A percentile compares a stretch with the other conserved stretches of the same genome.
phyloP scores from a whole-genome alignment of 2,797 vertebrate species.

The Enteromius trimaculatus region DNA sequence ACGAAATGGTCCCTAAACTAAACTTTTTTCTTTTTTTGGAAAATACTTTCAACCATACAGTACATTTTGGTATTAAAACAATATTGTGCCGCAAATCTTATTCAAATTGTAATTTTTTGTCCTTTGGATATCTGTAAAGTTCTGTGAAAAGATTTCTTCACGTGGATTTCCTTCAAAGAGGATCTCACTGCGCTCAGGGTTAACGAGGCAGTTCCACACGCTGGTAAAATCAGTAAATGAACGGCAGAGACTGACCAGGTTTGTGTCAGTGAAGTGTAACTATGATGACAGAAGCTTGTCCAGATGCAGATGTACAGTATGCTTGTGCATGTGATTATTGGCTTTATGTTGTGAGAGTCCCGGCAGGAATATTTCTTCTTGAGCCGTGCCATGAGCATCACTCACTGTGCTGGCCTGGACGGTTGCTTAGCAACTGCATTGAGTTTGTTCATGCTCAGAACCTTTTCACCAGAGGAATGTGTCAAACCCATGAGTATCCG shows the following conservation, averaged over 20 bases:
- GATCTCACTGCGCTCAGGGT: background rate
- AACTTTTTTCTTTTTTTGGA: too few species aligned
- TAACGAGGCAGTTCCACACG: background rate
- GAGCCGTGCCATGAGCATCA: constrained; percentile 64
- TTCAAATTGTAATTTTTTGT: too few species aligned
- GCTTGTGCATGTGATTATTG: constrained; percentile 41
- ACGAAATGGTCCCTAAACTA: too few species aligned
- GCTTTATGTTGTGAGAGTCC: constrained; percentile 41
- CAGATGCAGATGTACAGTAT: background rate
- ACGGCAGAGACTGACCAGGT: background rate
- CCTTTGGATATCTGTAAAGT: too few species aligned
- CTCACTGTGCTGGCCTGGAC: constrained; percentile 74
- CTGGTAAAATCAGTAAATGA: background rate
- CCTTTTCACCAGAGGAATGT: constrained; percentile 77
- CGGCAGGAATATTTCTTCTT: constrained; percentile 52
- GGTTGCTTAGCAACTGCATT: constrained; percentile 85
- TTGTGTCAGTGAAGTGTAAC: background rate
- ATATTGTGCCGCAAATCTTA: too few species aligned
- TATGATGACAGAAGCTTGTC: background rate
- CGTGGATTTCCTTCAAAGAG: background rate
- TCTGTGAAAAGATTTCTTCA: background rate
- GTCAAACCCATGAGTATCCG: constrained; percentile 67
- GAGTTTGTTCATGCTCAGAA: constrained; percentile 73
- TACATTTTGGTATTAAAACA: too few species aligned
- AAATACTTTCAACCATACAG: too few species aligned